These are phyloP conservation scores for Stegodyphus mimosarum DNA, from an alignment of 1,140 invertebrate species.

Conservation along the genomic window DNA sequence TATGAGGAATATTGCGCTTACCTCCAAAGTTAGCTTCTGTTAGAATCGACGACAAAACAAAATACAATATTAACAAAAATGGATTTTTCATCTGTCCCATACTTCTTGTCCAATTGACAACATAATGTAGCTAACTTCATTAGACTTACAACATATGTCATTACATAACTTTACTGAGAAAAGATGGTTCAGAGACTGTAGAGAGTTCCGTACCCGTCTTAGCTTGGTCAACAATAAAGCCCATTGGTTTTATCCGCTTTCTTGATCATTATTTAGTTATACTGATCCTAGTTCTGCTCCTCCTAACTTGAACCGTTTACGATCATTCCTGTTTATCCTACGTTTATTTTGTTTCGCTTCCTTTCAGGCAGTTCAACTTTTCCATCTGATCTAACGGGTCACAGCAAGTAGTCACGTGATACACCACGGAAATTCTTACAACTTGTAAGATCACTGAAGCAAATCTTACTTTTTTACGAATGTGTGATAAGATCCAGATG, in stretches of 20 bases:
- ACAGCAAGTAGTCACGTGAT: neutral
- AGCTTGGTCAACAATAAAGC: neutral
- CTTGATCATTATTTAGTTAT: constrained; percentile 7
- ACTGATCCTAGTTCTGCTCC: neutral
- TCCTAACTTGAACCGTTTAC: neutral
- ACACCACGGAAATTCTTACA: neutral
- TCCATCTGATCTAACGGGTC: constrained; percentile 27
- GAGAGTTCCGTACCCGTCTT: neutral
- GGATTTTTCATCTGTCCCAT: neutral
- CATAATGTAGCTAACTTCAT: neutral
- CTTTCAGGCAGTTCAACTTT: constrained; percentile 7
- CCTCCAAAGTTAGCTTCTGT: neutral
- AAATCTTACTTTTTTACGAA: neutral
- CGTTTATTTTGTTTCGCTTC: neutral
- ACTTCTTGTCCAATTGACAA: neutral
- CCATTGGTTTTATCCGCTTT: neutral
- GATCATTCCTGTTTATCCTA: neutral
- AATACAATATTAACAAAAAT: neutral
- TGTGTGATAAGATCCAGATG: neutral
- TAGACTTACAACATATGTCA: neutral
- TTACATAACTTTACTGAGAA: neutral
- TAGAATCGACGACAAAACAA: neutral
- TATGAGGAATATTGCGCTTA: no score
- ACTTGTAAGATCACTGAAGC: neutral
- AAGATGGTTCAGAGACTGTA: neutral